These are phyloP conservation scores for Pelosia muscerda DNA, from an alignment of 2,888 invertebrate species.

Conservation along the genomic window DNA sequence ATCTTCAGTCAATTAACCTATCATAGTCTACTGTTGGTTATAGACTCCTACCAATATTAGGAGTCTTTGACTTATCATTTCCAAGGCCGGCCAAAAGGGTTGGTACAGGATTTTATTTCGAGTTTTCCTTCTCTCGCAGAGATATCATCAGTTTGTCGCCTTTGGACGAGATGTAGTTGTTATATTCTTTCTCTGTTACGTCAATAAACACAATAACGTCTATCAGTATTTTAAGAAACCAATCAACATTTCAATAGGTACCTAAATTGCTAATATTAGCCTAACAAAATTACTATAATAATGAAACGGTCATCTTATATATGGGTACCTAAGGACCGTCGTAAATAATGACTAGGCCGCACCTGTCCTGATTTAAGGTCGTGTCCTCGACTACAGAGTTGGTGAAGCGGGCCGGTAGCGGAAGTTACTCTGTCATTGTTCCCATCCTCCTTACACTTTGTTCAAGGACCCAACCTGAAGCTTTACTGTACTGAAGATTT, in stretches of 20 bases:
- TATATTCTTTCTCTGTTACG: no score
- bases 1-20: no score
- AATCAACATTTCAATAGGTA: constrained; percentile 30
- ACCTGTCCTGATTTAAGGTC: constrained; percentile 64
- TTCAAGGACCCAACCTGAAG: background rate
- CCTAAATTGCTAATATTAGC: constrained; percentile 48
- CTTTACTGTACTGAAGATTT: background rate
- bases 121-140: no score
- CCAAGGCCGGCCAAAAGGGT: no score
- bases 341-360: constrained; percentile 69
- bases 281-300: constrained; percentile 65
- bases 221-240: constrained; percentile 14
- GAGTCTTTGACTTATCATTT: no score
- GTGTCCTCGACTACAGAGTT: background rate
- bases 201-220: background rate
- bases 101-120: no score
- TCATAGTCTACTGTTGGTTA: no score
- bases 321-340: constrained; percentile 59
- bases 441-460: background rate
- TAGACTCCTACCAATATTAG: no score
- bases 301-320: constrained; percentile 61
- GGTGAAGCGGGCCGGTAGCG: background rate
- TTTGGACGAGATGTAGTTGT: no score
- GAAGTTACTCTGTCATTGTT: background rate
- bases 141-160: no score